These are phyloP conservation scores for Liasis olivaceus DNA, from an alignment of 2,797 vertebrate genomes.

Conservation along the genomic window DNA sequence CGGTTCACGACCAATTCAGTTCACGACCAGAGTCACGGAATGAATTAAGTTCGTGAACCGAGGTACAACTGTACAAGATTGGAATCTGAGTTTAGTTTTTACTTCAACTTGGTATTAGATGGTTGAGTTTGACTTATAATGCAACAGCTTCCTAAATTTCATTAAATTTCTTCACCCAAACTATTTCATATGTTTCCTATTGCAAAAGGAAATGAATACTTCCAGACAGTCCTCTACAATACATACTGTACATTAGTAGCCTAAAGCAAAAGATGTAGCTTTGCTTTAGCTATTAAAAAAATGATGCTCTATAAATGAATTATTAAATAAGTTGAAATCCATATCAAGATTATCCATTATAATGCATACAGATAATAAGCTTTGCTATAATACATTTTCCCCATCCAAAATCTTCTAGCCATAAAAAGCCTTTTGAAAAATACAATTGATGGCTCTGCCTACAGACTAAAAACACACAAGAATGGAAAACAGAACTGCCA, in stretches of 20 bases:
- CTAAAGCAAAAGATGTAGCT: background rate
- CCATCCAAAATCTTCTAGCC: background rate
- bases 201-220: background rate
- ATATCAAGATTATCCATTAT: background rate
- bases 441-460: slow-evolving; percentile 18
- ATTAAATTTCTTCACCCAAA: background rate
- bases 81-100: slow-evolving; percentile 6
- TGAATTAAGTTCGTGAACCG: no score
- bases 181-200: background rate
- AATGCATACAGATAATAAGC: background rate
- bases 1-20: no score
- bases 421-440: background rate
- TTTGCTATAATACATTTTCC: background rate
- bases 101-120: background rate
- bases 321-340: background rate
- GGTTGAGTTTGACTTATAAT: background rate
- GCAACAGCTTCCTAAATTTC: background rate
- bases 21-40: no score
- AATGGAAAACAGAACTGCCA: background rate
- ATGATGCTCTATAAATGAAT: background rate
- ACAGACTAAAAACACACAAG: slow-evolving; percentile 17
- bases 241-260: background rate
- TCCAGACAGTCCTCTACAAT: background rate
- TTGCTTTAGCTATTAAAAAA: background rate
- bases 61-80: background rate